Base-by-base conservation (phyloP, 2,888 invertebrate genomes). In the Masnerella sp. region DNA sequence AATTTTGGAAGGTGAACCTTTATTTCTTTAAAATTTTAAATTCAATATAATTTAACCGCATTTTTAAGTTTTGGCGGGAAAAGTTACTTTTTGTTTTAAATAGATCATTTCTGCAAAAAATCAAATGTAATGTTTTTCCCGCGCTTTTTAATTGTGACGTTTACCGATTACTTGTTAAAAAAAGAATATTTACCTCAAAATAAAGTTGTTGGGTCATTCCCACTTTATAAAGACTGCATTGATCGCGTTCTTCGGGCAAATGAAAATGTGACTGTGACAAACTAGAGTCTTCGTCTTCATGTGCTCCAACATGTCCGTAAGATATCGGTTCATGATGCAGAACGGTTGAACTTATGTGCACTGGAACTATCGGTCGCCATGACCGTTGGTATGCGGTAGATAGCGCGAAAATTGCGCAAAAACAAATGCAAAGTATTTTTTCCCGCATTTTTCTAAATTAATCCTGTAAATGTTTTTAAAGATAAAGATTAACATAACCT, bases 171-270 rank as follows among this genome's bases (percentile, higher is more conserved):
- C 11, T 43, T 32, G n/a, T 5, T 5, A 32, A 32, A 20, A n/a
- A 1, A 15, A 2, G n/a, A n/a, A 36, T 15, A 14, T 77, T 79
- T 78, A 88, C 89, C 88, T 88, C 88, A 52, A 88, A 88, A 67
- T 88, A 92, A 9, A 93, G 88, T 74, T 93, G 92, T 81, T 93
- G 92, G 79, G 90, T 91, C 77, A 93, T 92, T 5, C 89, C 88
- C 18, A 92, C 91, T 82, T 94, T 93, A 87, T 93, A 92, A 4
- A 93, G 89, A 70, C 92, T 90, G 84, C 93, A 93, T 1, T 89
- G 87, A 79, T 92, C 92, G 45, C 88, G 85, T 0, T 84, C 80
- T 1, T 86, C 77, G 9, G 81, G 79, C 0, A 64, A 61, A 4
- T 79, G 49, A 3, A 78, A 59, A 64, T 79, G 79, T 8, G 78